Evolutionary conservation across 2,888 invertebrate genomes (phyloP).

Genomic region (Pristionchus exspectatus): DNA sequence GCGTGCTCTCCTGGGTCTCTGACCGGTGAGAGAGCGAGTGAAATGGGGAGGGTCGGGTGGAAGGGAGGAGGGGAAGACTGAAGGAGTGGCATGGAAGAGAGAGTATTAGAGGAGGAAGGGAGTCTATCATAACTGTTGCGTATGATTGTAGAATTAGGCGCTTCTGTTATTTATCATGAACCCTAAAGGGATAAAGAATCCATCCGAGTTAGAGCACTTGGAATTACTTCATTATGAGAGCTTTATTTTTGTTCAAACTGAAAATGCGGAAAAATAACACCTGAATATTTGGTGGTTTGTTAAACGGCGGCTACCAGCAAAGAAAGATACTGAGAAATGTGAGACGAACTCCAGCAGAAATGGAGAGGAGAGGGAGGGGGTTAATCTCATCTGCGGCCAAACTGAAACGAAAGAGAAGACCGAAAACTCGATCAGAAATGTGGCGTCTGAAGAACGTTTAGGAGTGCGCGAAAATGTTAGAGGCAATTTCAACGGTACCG

Average conservation of each 20-base stretch:
- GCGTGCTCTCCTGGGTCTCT: background rate
- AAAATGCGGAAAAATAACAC: no score
- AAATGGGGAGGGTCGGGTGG: background rate
- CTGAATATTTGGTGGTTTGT: no score
- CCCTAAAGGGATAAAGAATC: no score
- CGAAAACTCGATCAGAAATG: background rate
- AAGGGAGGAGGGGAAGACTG: background rate
- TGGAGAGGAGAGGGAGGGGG: background rate
- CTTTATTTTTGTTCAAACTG: no score
- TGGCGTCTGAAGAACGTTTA: background rate
- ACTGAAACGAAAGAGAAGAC: background rate
- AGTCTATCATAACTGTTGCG: background rate
- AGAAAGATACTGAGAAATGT: background rate
- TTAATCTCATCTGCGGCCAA: background rate
- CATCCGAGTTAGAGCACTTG: no score
- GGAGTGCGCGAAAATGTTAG: no score
- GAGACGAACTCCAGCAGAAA: background rate
- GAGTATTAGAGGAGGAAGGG: background rate
- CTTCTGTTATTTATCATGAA: no score
- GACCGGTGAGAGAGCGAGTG: background rate
- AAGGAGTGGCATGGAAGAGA: background rate
- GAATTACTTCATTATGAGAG: no score
- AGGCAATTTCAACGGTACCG: no score
- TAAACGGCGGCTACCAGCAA: no score
- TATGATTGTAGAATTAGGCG: background rate